phyloP scores from a whole-genome alignment of 1,140 invertebrate genomes.

The Gonioctena quinquepunctata region DNA sequence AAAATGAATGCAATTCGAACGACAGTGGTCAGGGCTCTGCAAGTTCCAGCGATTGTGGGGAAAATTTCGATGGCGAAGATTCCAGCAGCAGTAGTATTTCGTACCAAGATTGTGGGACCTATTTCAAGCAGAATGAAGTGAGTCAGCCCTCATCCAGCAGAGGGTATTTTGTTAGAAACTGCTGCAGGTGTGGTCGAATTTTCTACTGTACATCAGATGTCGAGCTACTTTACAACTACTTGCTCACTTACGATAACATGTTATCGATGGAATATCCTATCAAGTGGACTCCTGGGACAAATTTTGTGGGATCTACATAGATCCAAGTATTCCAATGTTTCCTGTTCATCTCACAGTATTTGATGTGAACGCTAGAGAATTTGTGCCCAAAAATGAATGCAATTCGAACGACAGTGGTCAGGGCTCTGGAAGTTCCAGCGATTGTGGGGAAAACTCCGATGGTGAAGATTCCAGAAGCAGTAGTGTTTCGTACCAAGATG shows the following conservation, averaged over 20 bases:
- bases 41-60: constrained; percentile 49
- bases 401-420: constrained; percentile 52
- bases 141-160: constrained; percentile 21
- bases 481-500: constrained; percentile 12
- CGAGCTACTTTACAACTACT: constrained; percentile 48
- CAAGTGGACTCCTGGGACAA: constrained; percentile 41
- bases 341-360: constrained; percentile 45
- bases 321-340: background rate
- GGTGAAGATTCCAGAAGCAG: constrained; percentile 51
- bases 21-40: constrained; percentile 58
- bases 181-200: constrained; percentile 72
- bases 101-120: constrained; percentile 22
- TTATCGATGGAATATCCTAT: constrained; percentile 75
- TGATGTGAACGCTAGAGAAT: constrained; percentile 69
- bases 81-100: constrained; percentile 52
- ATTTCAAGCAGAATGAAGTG: constrained; percentile 45
- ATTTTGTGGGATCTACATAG: background rate
- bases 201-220: constrained; percentile 65
- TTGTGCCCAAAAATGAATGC: constrained; percentile 58
- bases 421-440: constrained; percentile 56
- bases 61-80: too few relatives aligned
- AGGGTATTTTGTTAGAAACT: constrained; percentile 60
- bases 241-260: constrained; percentile 68
- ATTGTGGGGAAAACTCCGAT: constrained; percentile 33
- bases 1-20: constrained; percentile 34